Evolutionary conservation across 2,888 invertebrate genomes (phyloP).

Genomic region (Choristoneura rosaceana): DNA sequence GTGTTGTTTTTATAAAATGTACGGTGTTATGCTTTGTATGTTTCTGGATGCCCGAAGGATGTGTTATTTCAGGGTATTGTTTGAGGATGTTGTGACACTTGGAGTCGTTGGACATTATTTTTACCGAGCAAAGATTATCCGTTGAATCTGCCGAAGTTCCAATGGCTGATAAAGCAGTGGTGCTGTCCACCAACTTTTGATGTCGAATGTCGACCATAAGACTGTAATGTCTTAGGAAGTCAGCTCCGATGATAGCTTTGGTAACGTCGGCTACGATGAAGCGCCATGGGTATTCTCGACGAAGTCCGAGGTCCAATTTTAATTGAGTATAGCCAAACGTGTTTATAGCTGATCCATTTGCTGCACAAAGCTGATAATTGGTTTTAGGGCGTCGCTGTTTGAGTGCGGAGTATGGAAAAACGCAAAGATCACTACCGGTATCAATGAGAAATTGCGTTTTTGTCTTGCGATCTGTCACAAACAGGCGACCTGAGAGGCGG

Average conservation of each 20-base stretch:
- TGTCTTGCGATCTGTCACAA: background rate
- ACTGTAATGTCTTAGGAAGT: slow-evolving; percentile 50
- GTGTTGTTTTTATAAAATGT: slow-evolving; percentile 38
- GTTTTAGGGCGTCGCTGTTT: background rate
- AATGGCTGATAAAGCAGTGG: background rate
- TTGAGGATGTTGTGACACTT: slow-evolving; percentile 17
- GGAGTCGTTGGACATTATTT: background rate
- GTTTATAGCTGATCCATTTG: background rate
- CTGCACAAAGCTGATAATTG: background rate
- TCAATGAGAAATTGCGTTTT: background rate
- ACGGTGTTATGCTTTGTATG: slow-evolving; percentile 36
- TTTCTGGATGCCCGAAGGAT: slow-evolving; percentile 24
- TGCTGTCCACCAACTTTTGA: slow-evolving; percentile 11
- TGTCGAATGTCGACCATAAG: slow-evolving; percentile 49
- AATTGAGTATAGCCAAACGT: background rate
- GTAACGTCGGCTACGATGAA: slow-evolving; percentile 38
- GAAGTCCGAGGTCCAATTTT: background rate
- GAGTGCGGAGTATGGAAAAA: background rate
- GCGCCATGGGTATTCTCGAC: slow-evolving; percentile 18
- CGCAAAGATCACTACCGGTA: background rate
- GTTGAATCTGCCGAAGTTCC: background rate
- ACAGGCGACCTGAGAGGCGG: background rate
- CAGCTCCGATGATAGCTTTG: slow-evolving; percentile 54
- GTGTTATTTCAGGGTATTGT: slow-evolving; percentile 8
- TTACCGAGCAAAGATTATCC: background rate